These are phyloP conservation scores for Zygogramma bicolorata DNA, from an alignment of 2,888 invertebrate species.

Conservation along the genomic window DNA sequence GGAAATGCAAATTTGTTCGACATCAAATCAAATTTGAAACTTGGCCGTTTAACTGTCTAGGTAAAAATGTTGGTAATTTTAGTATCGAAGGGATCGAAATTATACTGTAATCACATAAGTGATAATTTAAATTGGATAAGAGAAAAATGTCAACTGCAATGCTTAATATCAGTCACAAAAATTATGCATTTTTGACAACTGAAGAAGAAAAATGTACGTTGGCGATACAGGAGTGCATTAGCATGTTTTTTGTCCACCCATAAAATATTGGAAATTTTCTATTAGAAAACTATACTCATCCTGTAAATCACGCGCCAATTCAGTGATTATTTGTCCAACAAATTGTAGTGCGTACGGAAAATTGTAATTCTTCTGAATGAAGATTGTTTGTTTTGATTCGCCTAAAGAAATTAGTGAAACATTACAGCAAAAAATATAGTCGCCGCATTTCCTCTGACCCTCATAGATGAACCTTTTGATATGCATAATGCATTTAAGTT, in stretches of 20 bases:
- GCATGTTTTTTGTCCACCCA: too few species aligned
- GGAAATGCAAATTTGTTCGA: too few species aligned
- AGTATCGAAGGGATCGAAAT: too few species aligned
- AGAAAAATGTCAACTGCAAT: too few species aligned
- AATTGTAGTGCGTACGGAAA: not conserved
- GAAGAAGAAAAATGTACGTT: not conserved
- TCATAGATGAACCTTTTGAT: not conserved
- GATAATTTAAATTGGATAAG: too few species aligned
- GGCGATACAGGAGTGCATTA: not conserved
- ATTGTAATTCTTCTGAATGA: not conserved
- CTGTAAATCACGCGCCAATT: not conserved
- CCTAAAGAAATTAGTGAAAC: not conserved
- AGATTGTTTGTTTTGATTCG: not conserved
- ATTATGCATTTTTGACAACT: too few species aligned
- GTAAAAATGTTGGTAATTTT: too few species aligned
- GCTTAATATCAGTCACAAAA: too few species aligned
- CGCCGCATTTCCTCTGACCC: not conserved
- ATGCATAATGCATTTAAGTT: not conserved
- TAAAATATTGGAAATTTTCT: too few species aligned
- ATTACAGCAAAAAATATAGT: not conserved
- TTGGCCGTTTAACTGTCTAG: too few species aligned
- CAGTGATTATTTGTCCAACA: not conserved
- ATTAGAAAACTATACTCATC: not conserved
- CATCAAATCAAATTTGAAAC: too few species aligned
- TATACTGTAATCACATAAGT: too few species aligned